Percentiles rank a stretch among this genome's conserved stretches.
phyloP scores from a whole-genome alignment of 2,888 invertebrate genomes.

The Cephus sareptanus region DNA sequence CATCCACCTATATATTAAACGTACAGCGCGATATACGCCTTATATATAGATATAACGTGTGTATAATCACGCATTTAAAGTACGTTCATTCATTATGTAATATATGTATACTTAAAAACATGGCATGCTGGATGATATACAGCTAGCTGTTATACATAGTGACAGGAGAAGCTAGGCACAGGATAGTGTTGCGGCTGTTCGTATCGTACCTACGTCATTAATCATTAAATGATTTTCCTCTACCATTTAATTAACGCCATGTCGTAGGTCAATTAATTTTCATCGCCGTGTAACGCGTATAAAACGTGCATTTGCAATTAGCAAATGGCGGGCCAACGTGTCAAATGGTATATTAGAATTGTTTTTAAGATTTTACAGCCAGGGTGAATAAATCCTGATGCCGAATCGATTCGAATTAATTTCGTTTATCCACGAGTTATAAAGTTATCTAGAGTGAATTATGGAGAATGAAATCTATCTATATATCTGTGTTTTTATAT shows the following conservation, averaged over 20 bases:
- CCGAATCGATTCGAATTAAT: not conserved
- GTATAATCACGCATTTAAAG: slow-evolving; percentile 8
- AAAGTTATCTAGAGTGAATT: not conserved
- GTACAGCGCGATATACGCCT: not conserved
- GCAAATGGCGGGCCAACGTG: not conserved
- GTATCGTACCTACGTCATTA: slow-evolving; percentile 48
- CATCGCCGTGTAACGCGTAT: not conserved
- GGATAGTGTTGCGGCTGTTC: slow-evolving; percentile 63
- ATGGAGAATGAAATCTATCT: too few species aligned
- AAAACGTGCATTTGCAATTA: not conserved
- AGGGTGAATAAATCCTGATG: not conserved
- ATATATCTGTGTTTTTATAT: not conserved
- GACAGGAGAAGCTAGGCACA: slow-evolving; percentile 67
- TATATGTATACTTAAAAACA: slow-evolving; percentile 31
- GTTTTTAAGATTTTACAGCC: not conserved
- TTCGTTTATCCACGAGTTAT: not conserved
- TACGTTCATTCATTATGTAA: slow-evolving; percentile 8
- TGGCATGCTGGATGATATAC: slow-evolving; percentile 64
- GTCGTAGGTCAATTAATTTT: not conserved
- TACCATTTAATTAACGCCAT: not conserved
- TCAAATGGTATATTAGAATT: not conserved
- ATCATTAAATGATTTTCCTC: not conserved
- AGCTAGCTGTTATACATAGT: slow-evolving; percentile 66
- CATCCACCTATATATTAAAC: slow-evolving; percentile 7
- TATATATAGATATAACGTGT: not conserved